Conservation (phyloP, 2,797 vertebrate genomes). For the Atherinosoma microstoma region DNA sequence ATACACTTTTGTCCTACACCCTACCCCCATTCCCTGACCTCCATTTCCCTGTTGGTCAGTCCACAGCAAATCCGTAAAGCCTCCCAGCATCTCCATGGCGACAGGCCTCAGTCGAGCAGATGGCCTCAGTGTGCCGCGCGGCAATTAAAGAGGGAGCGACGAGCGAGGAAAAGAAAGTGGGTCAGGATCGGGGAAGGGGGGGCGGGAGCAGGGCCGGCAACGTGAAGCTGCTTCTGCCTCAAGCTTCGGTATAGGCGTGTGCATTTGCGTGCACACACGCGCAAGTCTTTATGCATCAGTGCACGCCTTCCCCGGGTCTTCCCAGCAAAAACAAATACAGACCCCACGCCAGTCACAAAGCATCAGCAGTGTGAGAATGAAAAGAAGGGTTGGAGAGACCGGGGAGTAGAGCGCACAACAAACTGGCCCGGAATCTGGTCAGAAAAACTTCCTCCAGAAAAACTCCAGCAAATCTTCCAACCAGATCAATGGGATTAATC, state of each 20-base stretch:
- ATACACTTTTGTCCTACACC: slow-evolving; percentile 53
- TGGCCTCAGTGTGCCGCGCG: slow-evolving; percentile 89
- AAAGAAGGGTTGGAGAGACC: slow-evolving; percentile 13
- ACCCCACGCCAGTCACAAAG: slow-evolving; percentile 42
- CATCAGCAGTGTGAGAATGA: slow-evolving; percentile 44
- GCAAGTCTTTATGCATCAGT: slow-evolving; percentile 53
- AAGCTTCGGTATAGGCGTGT: slow-evolving; percentile 47
- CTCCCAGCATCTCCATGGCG: slow-evolving; percentile 89
- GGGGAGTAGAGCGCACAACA: slow-evolving; percentile 17
- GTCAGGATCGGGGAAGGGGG: slow-evolving; percentile 72
- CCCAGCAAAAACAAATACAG: slow-evolving; percentile 69
- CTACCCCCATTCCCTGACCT: slow-evolving; percentile 79
- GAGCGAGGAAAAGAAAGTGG: slow-evolving; percentile 76
- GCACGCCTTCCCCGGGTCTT: slow-evolving; percentile 48
- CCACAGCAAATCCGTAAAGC: slow-evolving; percentile 90
- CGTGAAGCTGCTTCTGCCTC: slow-evolving; percentile 63
- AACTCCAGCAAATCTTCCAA: slow-evolving; percentile 49
- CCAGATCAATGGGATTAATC: slow-evolving; percentile 71
- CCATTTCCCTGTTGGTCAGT: slow-evolving; percentile 79
- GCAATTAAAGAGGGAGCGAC: slow-evolving; percentile 86
- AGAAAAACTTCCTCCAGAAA: slow-evolving; percentile 51
- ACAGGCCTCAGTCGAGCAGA: slow-evolving; percentile 90
- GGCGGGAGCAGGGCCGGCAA: slow-evolving; percentile 55
- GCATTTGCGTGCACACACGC: slow-evolving; percentile 16
- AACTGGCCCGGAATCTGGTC: slow-evolving; percentile 29